Evolutionary conservation across 2,113 vertebrate genomes (phyloP), one percentile per base, ranked within the genome.

Genomic region (Copsychus sechellarum): DNA sequence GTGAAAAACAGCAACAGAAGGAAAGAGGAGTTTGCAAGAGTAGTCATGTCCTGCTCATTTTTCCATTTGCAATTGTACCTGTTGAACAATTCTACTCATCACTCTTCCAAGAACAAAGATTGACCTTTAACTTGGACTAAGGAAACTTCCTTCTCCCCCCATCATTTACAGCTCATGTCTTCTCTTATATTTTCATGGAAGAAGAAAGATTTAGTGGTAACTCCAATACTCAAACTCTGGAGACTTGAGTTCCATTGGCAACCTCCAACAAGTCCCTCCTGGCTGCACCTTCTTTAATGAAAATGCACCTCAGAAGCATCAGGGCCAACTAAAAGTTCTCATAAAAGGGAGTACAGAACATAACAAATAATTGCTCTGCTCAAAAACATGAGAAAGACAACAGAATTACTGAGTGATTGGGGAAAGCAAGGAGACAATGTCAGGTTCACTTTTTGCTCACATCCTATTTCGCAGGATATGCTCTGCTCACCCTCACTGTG

Each of bases 41-140:
- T 72, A 45, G 17, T 25, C 33, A 4, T 5, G 47, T 17, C 33
- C 47, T 17, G 26, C 8, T 72, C 33, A 33, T 33, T 36, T 53
- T 13, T 17, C 25, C 38, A 14, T 45, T 36, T 36, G 11, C 8
- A 71, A 1, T 17, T 8, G 33, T 26, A 62, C 38, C 8, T 45
- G 33, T 17, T 22, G 47, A 13, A 7, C 38, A 62, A 43, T 33
- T 83, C 38, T 17, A 5, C 17, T 25, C 20, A 10, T 20, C 56
- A 43, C 8, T 24, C 36, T 20, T 43, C 36, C 1, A 3, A 53
- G 57, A 72, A 6, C 2, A 4, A 53, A 61, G 13, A 31, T 0
- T 7, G 38, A 31, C 47, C 38, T 71, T 61, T 10, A 31, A 36
- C 31, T 31, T 36, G 38, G 21, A 61, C 13, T 13, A 26, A 61